Conservation (phyloP, 2,888 invertebrate genomes). For the Epirrhoe alternata region DNA sequence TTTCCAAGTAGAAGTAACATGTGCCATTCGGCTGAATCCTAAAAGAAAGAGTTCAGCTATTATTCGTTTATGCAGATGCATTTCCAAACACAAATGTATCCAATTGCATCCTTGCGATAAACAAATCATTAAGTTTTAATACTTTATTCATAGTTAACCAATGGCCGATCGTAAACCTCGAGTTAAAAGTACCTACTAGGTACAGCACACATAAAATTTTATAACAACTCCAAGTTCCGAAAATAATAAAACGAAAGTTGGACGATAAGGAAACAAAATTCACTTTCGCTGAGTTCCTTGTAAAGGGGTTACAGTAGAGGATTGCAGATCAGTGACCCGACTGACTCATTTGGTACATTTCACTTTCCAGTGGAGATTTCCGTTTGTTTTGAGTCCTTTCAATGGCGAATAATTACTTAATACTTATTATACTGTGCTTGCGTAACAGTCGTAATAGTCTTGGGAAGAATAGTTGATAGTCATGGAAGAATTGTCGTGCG, state of each 20-base stretch:
- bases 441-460: not conserved
- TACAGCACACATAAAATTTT: not conserved
- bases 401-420: conserved; percentile 16
- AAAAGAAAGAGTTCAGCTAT: too few species aligned
- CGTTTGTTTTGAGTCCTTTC: conserved; percentile 36
- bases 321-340: conserved; percentile 53
- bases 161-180: too few species aligned
- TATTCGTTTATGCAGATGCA: too few species aligned
- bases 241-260: conserved; percentile 39
- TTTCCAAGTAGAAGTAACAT: too few species aligned
- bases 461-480: not conserved
- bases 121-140: too few species aligned
- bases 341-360: conserved; percentile 62
- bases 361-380: conserved; percentile 68
- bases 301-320: conserved; percentile 49
- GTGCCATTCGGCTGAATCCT: too few species aligned
- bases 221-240: conserved; percentile 21
- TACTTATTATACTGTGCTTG: not conserved
- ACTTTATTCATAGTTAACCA: too few species aligned
- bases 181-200: too few species aligned
- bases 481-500: not conserved
- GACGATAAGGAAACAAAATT: conserved; percentile 41
- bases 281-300: conserved; percentile 60
- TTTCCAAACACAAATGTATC: too few species aligned
- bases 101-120: too few species aligned